A percentile compares a stretch with the other conserved stretches of the same genome.
Evolutionary conservation across 2,113 vertebrate species (phyloP).

Genomic region (Boulengeromyrus knoepffleri): DNA sequence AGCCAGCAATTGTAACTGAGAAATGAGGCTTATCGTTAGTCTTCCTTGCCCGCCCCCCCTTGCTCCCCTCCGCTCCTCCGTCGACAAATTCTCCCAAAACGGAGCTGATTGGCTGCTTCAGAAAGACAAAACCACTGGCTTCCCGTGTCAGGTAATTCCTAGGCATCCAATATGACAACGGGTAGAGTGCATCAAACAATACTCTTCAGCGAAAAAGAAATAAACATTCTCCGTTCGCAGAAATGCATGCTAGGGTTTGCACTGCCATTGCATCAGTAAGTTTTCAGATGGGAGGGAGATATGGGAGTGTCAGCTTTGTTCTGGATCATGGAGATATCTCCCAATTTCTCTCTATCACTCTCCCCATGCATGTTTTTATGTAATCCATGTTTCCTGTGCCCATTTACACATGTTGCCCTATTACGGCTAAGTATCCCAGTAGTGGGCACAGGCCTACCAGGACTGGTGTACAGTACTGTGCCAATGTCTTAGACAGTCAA

Average conservation of each 20-base stretch:
- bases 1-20: neutral
- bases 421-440: neutral
- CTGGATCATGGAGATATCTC: neutral
- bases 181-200: neutral
- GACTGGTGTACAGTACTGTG: neutral
- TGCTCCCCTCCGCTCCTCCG: neutral
- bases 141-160: neutral
- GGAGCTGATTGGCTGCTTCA: neutral
- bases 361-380: neutral
- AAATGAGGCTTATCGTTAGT: neutral
- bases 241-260: neutral
- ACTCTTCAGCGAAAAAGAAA: neutral
- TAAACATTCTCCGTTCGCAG: neutral
- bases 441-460: neutral
- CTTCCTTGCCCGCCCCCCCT: no score
- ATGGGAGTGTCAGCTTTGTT: neutral
- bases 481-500: neutral
- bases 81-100: neutral
- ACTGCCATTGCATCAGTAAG: neutral
- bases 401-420: neutral
- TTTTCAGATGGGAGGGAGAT: neutral
- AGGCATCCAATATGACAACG: neutral
- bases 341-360: neutral
- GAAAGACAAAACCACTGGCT: neutral
- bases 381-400: neutral